Evolutionary conservation across 2,888 invertebrate genomes (phyloP).

Genomic region (Philopedon plagiatum): DNA sequence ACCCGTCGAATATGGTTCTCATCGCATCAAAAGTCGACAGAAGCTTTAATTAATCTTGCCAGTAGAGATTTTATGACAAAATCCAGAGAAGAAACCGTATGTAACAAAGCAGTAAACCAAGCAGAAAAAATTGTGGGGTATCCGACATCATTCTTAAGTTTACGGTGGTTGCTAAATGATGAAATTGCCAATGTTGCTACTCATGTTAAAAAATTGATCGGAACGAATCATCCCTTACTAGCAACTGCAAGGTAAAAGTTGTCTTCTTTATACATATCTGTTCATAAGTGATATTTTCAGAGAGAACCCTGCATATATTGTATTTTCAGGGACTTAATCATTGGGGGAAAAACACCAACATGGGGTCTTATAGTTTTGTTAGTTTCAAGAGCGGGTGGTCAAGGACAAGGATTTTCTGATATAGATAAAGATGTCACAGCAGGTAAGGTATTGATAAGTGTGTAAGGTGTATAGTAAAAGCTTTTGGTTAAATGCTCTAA

Average conservation of each 20-base stretch:
- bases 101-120: conserved; percentile 76
- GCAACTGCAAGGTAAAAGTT: conserved; percentile 93
- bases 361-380: conserved; percentile 93
- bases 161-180: conserved; percentile 94
- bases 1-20: neutral
- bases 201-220: conserved; percentile 91
- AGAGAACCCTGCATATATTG: too few relatives aligned
- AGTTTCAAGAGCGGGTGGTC: conserved; percentile 92
- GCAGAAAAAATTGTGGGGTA: conserved; percentile 97
- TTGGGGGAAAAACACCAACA: conserved; percentile 86
- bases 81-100: conserved; percentile 48
- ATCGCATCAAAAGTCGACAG: neutral
- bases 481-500: neutral
- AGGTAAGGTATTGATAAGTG: too few relatives aligned
- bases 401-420: conserved; percentile 71
- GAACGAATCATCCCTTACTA: conserved; percentile 92
- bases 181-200: conserved; percentile 95
- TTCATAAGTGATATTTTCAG: too few relatives aligned
- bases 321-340: conserved; percentile 57
- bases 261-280: too few relatives aligned
- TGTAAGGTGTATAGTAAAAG: too few relatives aligned
- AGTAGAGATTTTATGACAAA: conserved; percentile 43
- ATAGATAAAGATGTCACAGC: conserved; percentile 88
- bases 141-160: conserved; percentile 92
- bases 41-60: conserved; percentile 1